These are phyloP conservation scores for Clivina fossor DNA, from an alignment of 2,888 invertebrate species.

Conservation along the genomic window DNA sequence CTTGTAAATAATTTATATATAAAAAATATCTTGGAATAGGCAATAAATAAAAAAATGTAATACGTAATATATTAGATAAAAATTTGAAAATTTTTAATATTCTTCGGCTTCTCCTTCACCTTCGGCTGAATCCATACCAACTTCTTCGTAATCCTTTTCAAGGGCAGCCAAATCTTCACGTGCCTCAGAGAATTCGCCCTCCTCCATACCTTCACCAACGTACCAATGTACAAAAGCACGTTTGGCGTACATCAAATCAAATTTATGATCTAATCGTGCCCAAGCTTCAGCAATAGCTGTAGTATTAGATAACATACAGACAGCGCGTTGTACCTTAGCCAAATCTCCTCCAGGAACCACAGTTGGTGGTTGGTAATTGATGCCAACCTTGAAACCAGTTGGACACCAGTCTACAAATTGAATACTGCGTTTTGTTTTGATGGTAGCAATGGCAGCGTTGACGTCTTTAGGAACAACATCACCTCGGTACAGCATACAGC, in stretches of 20 bases:
- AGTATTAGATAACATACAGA: constrained; percentile 69
- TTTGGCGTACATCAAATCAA: constrained; percentile 70
- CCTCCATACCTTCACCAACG: constrained; percentile 78
- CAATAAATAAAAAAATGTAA: too few relatives aligned
- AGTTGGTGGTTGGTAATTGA: constrained; percentile 57
- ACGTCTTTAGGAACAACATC: constrained; percentile 55
- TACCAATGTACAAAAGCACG: constrained; percentile 76
- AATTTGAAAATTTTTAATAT: too few relatives aligned
- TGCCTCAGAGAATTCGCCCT: constrained; percentile 77
- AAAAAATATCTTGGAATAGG: too few relatives aligned
- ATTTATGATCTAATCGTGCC: constrained; percentile 68
- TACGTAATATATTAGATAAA: too few relatives aligned
- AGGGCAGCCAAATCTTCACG: constrained; percentile 72
- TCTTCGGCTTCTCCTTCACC: constrained; percentile 52
- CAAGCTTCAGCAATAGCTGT: constrained; percentile 70
- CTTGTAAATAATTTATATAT: too few relatives aligned
- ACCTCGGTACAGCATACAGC: constrained; percentile 57
- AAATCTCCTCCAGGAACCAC: constrained; percentile 57
- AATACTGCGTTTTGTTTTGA: constrained; percentile 59
- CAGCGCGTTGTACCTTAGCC: constrained; percentile 64
- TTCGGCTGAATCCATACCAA: constrained; percentile 63
- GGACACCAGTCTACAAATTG: constrained; percentile 52
- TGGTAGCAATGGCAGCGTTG: constrained; percentile 59
- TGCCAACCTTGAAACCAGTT: constrained; percentile 52
- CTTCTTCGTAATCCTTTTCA: constrained; percentile 72